These are phyloP conservation scores for Cyanoderma ruficeps DNA, from an alignment of 2,113 vertebrate species.

Conservation along the genomic window DNA sequence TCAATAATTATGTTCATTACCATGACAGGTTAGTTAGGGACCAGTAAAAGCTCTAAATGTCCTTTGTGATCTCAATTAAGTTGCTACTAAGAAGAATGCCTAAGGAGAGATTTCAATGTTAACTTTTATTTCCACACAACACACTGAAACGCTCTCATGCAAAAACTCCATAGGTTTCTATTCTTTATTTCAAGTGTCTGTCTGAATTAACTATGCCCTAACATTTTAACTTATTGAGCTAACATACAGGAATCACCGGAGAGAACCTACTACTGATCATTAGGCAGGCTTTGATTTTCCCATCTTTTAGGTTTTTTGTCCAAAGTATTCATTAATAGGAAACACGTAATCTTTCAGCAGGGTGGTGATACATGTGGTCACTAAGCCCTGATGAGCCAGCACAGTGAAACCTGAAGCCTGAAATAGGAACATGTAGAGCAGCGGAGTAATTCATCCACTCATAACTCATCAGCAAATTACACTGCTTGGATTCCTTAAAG, in stretches of 20 bases:
- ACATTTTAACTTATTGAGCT: background rate
- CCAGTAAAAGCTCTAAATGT: background rate
- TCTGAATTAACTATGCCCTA: background rate
- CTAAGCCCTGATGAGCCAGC: background rate
- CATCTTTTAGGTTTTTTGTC: background rate
- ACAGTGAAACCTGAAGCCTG: background rate
- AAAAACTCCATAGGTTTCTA: background rate
- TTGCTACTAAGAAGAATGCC: background rate
- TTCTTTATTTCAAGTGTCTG: background rate
- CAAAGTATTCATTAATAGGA: background rate
- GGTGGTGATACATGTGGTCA: background rate
- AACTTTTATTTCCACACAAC: background rate
- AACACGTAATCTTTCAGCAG: background rate
- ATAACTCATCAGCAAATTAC: background rate
- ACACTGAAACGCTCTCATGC: background rate
- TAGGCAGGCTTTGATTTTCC: background rate
- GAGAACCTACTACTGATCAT: background rate
- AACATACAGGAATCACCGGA: background rate
- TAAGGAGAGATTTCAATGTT: background rate
- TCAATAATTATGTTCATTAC: conserved; percentile 12
- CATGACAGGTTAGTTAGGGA: background rate
- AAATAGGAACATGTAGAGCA: background rate
- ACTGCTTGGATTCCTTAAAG: background rate
- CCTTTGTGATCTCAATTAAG: background rate
- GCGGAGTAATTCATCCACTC: background rate